Percentiles rank a stretch among this genome's conserved stretches.
Evolutionary conservation across 53 echinoderm and acorn worm species (phyloP).

Genomic region (Henricia sp.): DNA sequence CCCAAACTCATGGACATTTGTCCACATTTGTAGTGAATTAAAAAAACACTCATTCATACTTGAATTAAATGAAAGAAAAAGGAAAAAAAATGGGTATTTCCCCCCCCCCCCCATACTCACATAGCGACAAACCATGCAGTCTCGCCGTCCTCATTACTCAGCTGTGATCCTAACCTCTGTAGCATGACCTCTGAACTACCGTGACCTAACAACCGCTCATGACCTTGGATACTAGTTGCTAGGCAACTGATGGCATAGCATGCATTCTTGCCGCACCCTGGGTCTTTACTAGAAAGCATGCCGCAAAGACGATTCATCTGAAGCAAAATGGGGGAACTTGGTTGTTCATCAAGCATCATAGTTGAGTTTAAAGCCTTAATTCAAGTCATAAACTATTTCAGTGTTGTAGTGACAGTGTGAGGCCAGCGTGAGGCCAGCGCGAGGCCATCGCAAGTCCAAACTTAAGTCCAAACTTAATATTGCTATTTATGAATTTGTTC

Average conservation of each 20-base stretch:
- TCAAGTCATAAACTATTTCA: no score
- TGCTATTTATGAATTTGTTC: no score
- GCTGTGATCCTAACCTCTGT: slow-evolving; percentile 74
- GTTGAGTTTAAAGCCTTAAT: no score
- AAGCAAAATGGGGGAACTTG: not conserved
- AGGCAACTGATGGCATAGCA: slow-evolving; percentile 98
- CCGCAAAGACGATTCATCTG: slow-evolving; percentile 80
- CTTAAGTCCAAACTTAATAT: no score
- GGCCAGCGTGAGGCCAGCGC: no score
- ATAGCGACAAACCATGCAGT: slow-evolving; percentile 99
- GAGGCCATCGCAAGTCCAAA: no score
- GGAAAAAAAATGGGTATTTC: not conserved
- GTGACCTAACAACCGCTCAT: slow-evolving; percentile 81
- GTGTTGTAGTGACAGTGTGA: no score
- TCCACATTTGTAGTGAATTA: not conserved
- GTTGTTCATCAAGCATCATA: not conserved
- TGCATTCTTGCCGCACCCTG: slow-evolving; percentile 97
- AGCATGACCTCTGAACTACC: slow-evolving; percentile 79
- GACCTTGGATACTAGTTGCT: slow-evolving; percentile 87
- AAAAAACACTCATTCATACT: not conserved
- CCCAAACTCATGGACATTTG: no score
- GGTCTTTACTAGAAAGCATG: slow-evolving; percentile 92
- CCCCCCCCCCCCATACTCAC: slow-evolving; percentile 56
- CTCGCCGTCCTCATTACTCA: slow-evolving; percentile 81
- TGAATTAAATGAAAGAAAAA: not conserved